Conservation (phyloP, 2,888 invertebrate genomes). For the Leptinotarsa rubiginosa region DNA sequence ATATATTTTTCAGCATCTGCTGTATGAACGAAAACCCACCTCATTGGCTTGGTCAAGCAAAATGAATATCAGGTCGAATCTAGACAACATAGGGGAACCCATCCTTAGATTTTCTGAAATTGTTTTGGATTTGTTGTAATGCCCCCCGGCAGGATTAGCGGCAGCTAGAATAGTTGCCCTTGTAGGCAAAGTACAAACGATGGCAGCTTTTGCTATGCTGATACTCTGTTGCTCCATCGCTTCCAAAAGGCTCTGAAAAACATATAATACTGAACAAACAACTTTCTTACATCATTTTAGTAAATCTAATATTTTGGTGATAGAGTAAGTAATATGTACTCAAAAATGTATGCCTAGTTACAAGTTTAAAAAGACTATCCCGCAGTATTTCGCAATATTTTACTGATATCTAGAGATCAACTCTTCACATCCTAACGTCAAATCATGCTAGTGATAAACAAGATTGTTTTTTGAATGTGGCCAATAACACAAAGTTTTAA, state of each 20-base stretch:
- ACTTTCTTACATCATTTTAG: no score
- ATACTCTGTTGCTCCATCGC: constrained; percentile 95
- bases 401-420: no score
- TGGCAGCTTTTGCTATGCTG: constrained; percentile 90
- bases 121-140: constrained; percentile 88
- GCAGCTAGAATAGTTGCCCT: constrained; percentile 90
- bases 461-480: no score
- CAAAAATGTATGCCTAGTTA: no score
- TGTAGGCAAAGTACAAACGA: constrained; percentile 84
- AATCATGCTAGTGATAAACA: no score
- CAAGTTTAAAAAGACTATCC: no score
- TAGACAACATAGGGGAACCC: constrained; percentile 84
- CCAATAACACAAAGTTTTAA: no score
- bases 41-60: constrained; percentile 88
- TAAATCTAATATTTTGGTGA: no score
- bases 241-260: constrained; percentile 80
- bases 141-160: constrained; percentile 91
- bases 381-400: no score
- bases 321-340: no score
- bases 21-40: constrained; percentile 64
- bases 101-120: constrained; percentile 91
- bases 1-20: no score
- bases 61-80: constrained; percentile 94
- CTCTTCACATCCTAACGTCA: no score
- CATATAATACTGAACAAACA: neutral